These are phyloP conservation scores for Phasianus colchicus DNA, from an alignment of 2,113 vertebrate genomes.

Conservation along the genomic window DNA sequence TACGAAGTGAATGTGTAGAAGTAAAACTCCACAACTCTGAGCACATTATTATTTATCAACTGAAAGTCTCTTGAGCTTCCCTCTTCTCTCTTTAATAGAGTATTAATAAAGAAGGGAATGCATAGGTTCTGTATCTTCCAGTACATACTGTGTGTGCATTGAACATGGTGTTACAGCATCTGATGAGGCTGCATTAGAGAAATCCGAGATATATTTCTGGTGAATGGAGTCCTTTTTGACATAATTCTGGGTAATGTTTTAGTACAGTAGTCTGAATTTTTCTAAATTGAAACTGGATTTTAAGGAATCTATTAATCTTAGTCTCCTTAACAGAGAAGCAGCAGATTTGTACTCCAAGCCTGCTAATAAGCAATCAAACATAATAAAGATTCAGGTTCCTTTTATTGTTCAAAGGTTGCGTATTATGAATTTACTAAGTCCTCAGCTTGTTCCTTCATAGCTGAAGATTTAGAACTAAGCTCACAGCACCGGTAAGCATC, in stretches of 20 bases:
- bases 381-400: not conserved
- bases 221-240: not conserved
- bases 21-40: not conserved
- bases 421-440: not conserved
- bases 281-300: not conserved
- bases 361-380: not conserved
- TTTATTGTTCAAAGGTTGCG: not conserved
- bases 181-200: not conserved
- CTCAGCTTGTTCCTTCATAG: not conserved
- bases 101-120: not conserved
- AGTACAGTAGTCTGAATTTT: not conserved
- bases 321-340: not conserved
- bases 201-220: not conserved
- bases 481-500: not conserved
- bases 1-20: not conserved
- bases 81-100: not conserved
- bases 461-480: not conserved
- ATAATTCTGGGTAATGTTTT: not conserved
- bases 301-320: not conserved
- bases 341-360: not conserved
- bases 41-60: not conserved
- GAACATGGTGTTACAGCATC: fast-evolving
- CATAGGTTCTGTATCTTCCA: not conserved
- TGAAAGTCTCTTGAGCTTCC: not conserved
- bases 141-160: not conserved